Evolutionary conservation across 2,797 vertebrate species (phyloP), one percentile per base, ranked within the genome.

Genomic region (Amazonetta brasiliensis): DNA sequence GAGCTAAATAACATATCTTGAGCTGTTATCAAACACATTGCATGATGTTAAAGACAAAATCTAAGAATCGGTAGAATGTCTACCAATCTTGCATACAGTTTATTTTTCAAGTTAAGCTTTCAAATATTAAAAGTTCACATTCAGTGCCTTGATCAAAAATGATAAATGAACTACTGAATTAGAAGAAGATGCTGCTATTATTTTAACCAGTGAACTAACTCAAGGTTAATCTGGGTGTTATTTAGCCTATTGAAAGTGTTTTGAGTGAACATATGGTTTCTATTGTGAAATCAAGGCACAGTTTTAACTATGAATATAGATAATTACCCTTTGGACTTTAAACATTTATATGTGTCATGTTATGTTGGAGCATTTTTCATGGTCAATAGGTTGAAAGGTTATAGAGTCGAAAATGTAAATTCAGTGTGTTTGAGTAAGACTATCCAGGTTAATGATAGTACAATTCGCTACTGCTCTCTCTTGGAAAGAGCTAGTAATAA

Each of bases 291-390:
- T 98, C 98, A 98, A 98, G 97, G 96, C 97, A 96, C 92, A 98
- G 97, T 97, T 98, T 98, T 98, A 98, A 97, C 97, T 97, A 98
- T 95, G 98, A 98, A 98, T 97, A 97, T 97, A 98, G 98, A 98
- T 98, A 98, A 98, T 98, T 98, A 98, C 97, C 97, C 98, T 98
- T 98, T 98, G 94, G 97, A 98, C 97, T 98, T 98, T 98, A 98
- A 98, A 98, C 98, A 98, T 98, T 98, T 98, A 98, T 98, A 98
- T 95, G 97, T 98, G 98, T 98, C 98, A 97, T n/a, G 21, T 98
- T 97, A 97, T 98, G 97, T 98, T 97, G 97, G 96, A 97, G 96
- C 96, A 97, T 98, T 98, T 98, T 98, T 98, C 97, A 97, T 98
- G 98, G 98, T 98, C 98, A 98, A 97, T 97, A 98, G 97, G 98